Conservation (phyloP, 1,140 invertebrate genomes). For the Aporrectodea caliginosa region DNA sequence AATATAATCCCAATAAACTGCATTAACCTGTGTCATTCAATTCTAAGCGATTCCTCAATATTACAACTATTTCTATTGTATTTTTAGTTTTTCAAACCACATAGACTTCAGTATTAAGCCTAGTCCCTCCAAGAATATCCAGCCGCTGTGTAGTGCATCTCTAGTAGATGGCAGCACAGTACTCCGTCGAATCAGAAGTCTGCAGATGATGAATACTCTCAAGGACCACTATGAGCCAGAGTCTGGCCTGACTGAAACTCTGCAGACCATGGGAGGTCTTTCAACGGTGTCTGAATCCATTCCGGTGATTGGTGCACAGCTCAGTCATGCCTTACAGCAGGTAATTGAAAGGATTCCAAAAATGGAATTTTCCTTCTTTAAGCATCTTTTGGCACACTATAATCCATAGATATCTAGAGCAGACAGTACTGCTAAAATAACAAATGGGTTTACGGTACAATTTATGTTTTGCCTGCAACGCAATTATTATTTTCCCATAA, state of each 20-base stretch:
- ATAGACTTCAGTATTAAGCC: slow-evolving; percentile 9
- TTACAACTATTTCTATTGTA: background rate
- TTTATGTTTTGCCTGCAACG: no score
- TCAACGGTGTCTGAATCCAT: background rate
- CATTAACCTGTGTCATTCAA: no score
- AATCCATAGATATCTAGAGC: no score
- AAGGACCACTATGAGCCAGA: background rate
- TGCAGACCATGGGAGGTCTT: background rate
- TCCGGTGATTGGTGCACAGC: background rate
- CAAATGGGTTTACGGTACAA: no score
- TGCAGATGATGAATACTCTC: background rate
- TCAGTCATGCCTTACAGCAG: background rate
- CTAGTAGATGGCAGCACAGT: slow-evolving; percentile 41
- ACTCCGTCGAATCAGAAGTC: background rate
- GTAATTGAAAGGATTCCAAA: no score
- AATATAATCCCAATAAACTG: no score
- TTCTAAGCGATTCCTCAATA: no score
- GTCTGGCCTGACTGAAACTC: background rate
- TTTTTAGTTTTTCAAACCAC: slow-evolving; percentile 15
- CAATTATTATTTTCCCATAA: no score
- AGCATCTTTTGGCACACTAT: no score
- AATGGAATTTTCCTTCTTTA: no score
- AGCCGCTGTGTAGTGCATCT: slow-evolving; percentile 15
- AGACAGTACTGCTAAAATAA: no score
- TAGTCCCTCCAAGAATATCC: background rate